Conservation (phyloP, 2,797 vertebrate species). For the Lutra lutra region DNA sequence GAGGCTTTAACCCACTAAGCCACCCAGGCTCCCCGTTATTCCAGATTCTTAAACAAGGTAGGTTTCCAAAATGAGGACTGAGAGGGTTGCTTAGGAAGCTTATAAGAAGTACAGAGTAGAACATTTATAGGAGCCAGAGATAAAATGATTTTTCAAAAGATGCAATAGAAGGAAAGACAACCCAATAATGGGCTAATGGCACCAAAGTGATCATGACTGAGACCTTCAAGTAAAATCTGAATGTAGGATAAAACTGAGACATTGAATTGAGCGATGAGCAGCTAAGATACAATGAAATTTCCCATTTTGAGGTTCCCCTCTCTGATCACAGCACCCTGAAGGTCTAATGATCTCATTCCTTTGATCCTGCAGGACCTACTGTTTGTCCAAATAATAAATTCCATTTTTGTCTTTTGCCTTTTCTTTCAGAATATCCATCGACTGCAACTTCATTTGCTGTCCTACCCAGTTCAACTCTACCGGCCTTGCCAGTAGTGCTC, state of each 20-base stretch:
- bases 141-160: slow-evolving; percentile 16
- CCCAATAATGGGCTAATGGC: neutral
- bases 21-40: neutral
- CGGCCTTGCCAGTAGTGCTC: too few relatives aligned
- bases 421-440: neutral
- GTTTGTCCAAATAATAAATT: slow-evolving; percentile 15
- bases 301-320: neutral
- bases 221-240: slow-evolving; percentile 9
- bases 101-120: neutral
- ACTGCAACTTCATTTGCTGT: neutral
- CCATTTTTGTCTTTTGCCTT: neutral
- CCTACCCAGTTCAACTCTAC: neutral
- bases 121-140: neutral
- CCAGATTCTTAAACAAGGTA: neutral
- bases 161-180: neutral
- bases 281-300: neutral
- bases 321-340: neutral
- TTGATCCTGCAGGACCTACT: neutral
- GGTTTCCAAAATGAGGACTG: neutral
- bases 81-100: neutral
- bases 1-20: too few relatives aligned
- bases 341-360: neutral
- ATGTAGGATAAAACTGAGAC: neutral
- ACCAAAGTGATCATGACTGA: neutral
- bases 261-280: neutral